These are phyloP conservation scores for Xiphophorus hellerii DNA, from an alignment of 2,113 vertebrate genomes.

Conservation along the genomic window DNA sequence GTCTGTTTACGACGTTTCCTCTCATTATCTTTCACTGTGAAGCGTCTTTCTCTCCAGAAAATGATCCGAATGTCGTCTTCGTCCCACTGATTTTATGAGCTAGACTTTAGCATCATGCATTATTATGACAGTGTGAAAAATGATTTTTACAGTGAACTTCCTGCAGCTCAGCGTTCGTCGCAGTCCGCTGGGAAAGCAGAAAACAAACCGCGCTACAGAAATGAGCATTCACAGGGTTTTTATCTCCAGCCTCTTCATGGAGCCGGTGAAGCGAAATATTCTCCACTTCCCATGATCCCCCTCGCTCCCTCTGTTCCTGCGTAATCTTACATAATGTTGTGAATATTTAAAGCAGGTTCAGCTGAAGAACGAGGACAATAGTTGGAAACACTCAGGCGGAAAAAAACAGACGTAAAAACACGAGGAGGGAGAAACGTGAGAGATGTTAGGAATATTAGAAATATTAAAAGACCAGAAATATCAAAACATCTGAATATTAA, in stretches of 20 bases:
- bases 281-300: slow-evolving; percentile 42
- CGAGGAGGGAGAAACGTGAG: not conserved
- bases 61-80: not conserved
- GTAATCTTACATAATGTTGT: slow-evolving; percentile 59
- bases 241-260: not conserved
- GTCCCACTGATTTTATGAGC: not conserved
- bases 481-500: too few relatives aligned
- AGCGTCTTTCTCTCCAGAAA: not conserved
- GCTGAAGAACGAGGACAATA: slow-evolving; percentile 12
- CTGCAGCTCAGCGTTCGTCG: not conserved
- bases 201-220: slow-evolving; percentile 1
- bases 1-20: not conserved
- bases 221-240: not conserved
- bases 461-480: too few relatives aligned
- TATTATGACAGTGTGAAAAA: not conserved
- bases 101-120: not conserved
- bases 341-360: slow-evolving; percentile 57
- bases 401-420: not conserved
- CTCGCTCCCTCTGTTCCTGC: slow-evolving; percentile 36
- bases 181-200: not conserved
- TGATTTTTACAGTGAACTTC: not conserved
- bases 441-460: too few relatives aligned
- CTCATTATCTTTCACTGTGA: not conserved
- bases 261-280: slow-evolving; percentile 46
- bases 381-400: slow-evolving; percentile 3